Evolutionary conservation across 2,113 vertebrate genomes (phyloP), one percentile per base, ranked within the genome.

Genomic region (Podarcis raffonei): DNA sequence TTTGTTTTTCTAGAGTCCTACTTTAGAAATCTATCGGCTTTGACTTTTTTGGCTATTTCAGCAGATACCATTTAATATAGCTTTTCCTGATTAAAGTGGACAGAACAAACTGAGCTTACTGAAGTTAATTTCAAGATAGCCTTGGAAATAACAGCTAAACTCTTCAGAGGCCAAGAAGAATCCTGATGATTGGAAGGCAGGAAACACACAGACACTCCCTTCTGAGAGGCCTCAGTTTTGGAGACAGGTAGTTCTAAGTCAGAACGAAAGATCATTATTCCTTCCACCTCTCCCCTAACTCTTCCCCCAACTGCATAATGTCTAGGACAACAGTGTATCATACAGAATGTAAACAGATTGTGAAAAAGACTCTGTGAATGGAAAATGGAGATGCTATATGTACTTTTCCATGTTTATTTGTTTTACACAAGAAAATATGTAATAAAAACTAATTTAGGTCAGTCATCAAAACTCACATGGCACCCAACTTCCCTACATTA

Each of bases 61-160:
- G 84, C 66, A 91, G 25, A 85, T 62, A 90, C 84, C 59, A 84
- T 0, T 0, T 62, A 15, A 77, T 89, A 66, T 65, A 18, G 78
- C 48, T 92, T 85, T 85, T 27, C 30, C 25, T 83, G 87, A 72
- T 85, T 89, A 85, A 15, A 87, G 5, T 59, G 20, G 37, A 83
- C 37, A 90, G 77, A 30, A 87, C 69, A 42, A 85, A 69, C 25
- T 83, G 78, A 75, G 1, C 92, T 79, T 1, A 1, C 22, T 7
- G 48, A 81, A 7, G 35, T 23, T 62, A 66, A 0, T 68, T 85
- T 76, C 59, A 83, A 42, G 27, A 48, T 23, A 48, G 20, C 62
- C 59, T 23, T 20, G 30, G 30, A 23, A 75, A 42, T 30, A 16
- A 13, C 23, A 57, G 23, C 80, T 76, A 2, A n/a, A 71, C 13